Percentiles rank a stretch among this genome's conserved stretches.
phyloP scores from a whole-genome alignment of 2,888 invertebrate species.

The Aethes cnicana region DNA sequence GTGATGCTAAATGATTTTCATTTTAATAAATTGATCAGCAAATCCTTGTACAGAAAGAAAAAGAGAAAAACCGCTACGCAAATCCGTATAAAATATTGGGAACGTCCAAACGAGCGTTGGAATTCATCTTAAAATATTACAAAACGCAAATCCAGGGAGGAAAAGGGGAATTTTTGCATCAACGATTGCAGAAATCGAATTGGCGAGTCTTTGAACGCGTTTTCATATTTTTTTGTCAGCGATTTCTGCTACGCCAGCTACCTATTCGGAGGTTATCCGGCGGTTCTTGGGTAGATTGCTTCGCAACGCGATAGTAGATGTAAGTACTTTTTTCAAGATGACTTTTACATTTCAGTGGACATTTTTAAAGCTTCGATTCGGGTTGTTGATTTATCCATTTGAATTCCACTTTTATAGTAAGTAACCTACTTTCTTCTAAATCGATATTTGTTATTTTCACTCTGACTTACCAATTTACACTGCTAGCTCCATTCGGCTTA shows the following conservation, averaged over 20 bases:
- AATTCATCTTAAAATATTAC: slow-evolving; percentile 31
- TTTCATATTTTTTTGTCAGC: slow-evolving; percentile 29
- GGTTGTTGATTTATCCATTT: no score
- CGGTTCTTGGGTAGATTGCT: neutral
- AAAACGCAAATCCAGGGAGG: slow-evolving; percentile 26
- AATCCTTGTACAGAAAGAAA: slow-evolving; percentile 11
- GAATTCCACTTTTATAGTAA: no score
- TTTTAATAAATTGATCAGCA: slow-evolving; percentile 8
- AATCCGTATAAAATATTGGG: slow-evolving; percentile 21
- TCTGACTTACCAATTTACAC: no score
- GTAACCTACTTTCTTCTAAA: no score
- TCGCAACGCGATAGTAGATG: no score
- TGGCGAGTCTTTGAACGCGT: slow-evolving; percentile 31
- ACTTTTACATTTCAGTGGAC: no score
- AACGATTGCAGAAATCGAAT: slow-evolving; percentile 53
- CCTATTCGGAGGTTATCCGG: slow-evolving; percentile 10
- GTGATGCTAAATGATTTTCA: neutral
- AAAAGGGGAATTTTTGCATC: slow-evolving; percentile 49
- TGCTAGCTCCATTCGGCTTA: no score
- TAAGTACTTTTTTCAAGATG: no score
- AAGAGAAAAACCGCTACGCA: slow-evolving; percentile 14
- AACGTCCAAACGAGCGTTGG: slow-evolving; percentile 22
- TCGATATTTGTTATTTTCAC: no score
- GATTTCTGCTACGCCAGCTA: slow-evolving; percentile 22
- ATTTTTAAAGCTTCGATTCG: no score